Evolutionary conservation across 1,140 invertebrate species (phyloP), one percentile per base, ranked within the genome.

Genomic region (Olivierus martensii): DNA sequence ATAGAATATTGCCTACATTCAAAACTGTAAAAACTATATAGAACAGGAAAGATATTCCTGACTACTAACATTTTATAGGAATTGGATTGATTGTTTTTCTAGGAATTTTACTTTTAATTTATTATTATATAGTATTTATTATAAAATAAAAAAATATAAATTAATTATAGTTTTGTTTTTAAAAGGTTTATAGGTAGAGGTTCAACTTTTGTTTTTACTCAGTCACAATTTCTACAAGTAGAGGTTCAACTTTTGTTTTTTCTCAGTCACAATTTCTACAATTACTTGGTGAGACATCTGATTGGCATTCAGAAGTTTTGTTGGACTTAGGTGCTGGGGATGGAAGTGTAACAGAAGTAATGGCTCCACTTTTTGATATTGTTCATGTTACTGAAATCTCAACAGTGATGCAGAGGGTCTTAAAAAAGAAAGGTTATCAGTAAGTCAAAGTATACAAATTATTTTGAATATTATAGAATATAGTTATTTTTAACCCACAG

Each of bases 201-300:
- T 14, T 90, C 87, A 0, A 94, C 94, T 90, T 92, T 92, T 70
- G 84, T 95, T 2, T 79, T 90, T 58, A 93, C 88, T 0, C 68
- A 73, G 28, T 67, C 75, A 18, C 88, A 93, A 54, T 78, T 87
- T 64, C 71, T 93, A 10, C 77, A 81, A 15, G n/a, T n/a, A 74
- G 89, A 41, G 90, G 90, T 14, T 90, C 87, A 0, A 94, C 94
- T 90, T 92, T 92, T 70, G 84, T 95, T 2, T 79, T 90, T 58
- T 93, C 88, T 0, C 68, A 73, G 28, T 67, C 75, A 18, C 88
- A 93, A 63, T 81, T 90, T 54, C 69, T 75, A 56, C 66, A 71
- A 51, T 70, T 93, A 48, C 70, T 87, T 7, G 52, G 59, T 54
- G 4, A 53, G 9, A n/a, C 6, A 36, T 19, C 28, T 15, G 21